Evolutionary conservation across 1,140 invertebrate species (phyloP).

Genomic region (Antheraea pernyi): DNA sequence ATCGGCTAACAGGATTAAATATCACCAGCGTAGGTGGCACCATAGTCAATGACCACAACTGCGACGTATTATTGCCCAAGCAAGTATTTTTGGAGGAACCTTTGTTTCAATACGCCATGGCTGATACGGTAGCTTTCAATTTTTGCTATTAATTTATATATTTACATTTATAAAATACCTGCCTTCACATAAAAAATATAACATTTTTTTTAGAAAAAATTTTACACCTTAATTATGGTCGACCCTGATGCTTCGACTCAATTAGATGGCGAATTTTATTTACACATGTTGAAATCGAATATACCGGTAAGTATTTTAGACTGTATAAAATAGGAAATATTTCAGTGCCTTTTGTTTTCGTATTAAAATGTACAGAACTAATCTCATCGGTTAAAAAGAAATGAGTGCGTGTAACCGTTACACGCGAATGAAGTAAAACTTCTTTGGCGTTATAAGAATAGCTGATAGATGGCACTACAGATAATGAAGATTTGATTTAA

Average conservation of each 20-base stretch:
- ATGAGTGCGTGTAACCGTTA: no score
- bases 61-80: conserved; percentile 68
- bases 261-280: conserved; percentile 60
- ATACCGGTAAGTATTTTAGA: conserved; percentile 54
- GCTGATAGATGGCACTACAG: no score
- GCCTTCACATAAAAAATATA: background rate
- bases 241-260: conserved; percentile 66
- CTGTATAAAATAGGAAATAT: background rate
- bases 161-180: conserved; percentile 4
- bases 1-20: conserved; percentile 59
- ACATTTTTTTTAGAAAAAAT: conserved; percentile 56
- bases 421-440: no score
- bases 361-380: no score
- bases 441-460: no score
- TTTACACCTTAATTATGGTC: conserved; percentile 60
- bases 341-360: no score
- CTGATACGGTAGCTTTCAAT: conserved; percentile 55
- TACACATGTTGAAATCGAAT: conserved; percentile 69
- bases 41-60: conserved; percentile 71
- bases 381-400: no score
- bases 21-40: conserved; percentile 67
- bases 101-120: conserved; percentile 54
- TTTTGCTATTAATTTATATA: background rate
- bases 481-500: no score
- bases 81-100: conserved; percentile 71